Evolutionary conservation across 2,113 vertebrate species (phyloP), one percentile per base, ranked within the genome.

Genomic region (Tupaia chinensis): DNA sequence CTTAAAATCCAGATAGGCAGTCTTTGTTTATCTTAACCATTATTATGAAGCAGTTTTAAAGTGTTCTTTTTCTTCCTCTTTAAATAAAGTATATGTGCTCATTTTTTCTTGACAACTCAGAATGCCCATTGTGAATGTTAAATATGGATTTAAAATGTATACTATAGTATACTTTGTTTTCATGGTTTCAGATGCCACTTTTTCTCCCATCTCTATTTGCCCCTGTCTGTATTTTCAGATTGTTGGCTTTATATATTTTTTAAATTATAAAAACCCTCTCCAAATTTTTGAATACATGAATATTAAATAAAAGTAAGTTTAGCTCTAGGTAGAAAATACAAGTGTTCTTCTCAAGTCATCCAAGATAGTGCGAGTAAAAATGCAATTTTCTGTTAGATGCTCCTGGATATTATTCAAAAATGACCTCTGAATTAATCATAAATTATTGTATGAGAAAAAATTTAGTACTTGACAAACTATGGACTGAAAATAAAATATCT

Each of bases 1-100:
- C 93, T 91, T 94, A 80, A 96, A 88, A 95, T 89, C 79, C 20
- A 74, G 12, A 8, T 22, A 93, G 29, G 27, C 58, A 27, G 54
- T 5, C 32, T 91, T 93, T 53, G 27, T 54, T 90, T 94, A 78
- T 11, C 25, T 82, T 90, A 65, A 69, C 14, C 34, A 92, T 87
- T 34, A 82, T 88, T 76, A 73, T 69, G 11, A 86, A 91, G 66
- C 25, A 29, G 15, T 70, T 94, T 84, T 60, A 79, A 66, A 92
- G 65, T 63, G 0, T 93, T 81, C 76, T 0, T 94, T 92, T 87
- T 34, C 65, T 93, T 90, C 56, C 44, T 83, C 9, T 11, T 85
- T 73, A 76, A 83, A 61, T 34, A 69, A 16, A 93, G 16, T 5
- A 13, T 54, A 82, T 22, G 19, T 2, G 32, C 17, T 66, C 77